Base-by-base conservation (phyloP, 53 echinoderm and acorn worm species). In the Paelopatides confundens region DNA sequence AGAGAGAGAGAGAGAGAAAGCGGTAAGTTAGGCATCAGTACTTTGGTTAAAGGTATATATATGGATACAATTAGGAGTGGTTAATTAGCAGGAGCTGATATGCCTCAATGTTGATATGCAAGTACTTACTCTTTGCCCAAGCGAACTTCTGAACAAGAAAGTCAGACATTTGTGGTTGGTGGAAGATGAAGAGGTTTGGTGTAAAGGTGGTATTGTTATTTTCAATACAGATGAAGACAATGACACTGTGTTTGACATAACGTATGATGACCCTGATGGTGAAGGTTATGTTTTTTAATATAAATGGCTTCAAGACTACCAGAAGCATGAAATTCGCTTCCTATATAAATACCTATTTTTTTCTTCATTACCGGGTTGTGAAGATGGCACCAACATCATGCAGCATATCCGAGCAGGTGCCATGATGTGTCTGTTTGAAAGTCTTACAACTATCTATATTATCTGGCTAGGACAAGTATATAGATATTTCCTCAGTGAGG, bases 61-160 rank as follows among this genome's bases (percentile, higher is more conserved):
- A n/a, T n/a, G n/a, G n/a, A n/a, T 30, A 26, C 74, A 34, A 71
- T 91, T 63, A 36, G 91, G 26, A 82, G 67, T 62, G 91, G 87
- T n/a, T n/a, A n/a, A n/a, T 82, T n/a, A n/a, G n/a, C n/a, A n/a
- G n/a, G n/a, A n/a, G n/a, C n/a, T n/a, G n/a, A n/a, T n/a, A n/a
- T n/a, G 82, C 5, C 31, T 91, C 62, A 87, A 87, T 83, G 86
- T 90, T n/a, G 49, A 77, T 23, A 21, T 47, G 4, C 35, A 12
- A n/a, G 26, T 74, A 15, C 38, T 74, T 18, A 27, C 10, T 17
- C 26, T 74, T 14, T 10, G 2, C 24, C 46, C 74, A 74, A 40
- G 30, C 5, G 23, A 26, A 2, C 23, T 77, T 23, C 8, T 47
- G 9, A 23, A 47, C 27, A 49, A 47, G 47, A 12, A 50, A 48